Base-by-base conservation (phyloP, 2,888 invertebrate genomes). In the Cosmia trapezina region DNA sequence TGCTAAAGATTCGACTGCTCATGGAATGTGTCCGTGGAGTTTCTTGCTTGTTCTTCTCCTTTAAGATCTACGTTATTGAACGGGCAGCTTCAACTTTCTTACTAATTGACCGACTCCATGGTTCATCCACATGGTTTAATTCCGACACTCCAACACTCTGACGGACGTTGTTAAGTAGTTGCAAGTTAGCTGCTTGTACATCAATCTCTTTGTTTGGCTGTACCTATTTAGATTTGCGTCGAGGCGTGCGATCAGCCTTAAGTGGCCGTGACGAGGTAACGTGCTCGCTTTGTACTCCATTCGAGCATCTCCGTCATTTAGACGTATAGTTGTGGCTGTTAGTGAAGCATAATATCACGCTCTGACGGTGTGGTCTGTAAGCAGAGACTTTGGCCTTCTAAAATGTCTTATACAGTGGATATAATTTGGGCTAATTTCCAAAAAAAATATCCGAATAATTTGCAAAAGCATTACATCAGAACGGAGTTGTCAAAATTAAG, bases 221-320 rank as follows among this genome's bases (percentile, higher is more conserved):
- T 57, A 67, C 68, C 14, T 76, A 76, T 83, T 80, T 77, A 64
- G 85, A 68, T 72, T 75, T 71, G 60, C 59, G 53, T 53, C 63
- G 49, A 74, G 71, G 57, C 73, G 63, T 77, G 61, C 60, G 60
- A 80, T 75, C 67, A 68, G 67, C 47, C 19, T 62, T 77, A 80
- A 80, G 73, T 79, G 70, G 61, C 62, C 59, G 47, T 83, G 73
- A 72, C 72, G 43, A 65, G 49, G 61, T 64, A 70, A 70, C 70
- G 69, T 56, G 73, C 62, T 51, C 69, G 66, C 77, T 83, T 83
- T 80, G 73, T 70, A 51, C 54, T 62, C 62, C 19, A 56, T 68
- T 59, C 59, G 28, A 70, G 62, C 67, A 76, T 62, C 43, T 41
- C 74, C 54, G 54, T 81, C 54, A 79, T 74, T 62, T 60, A 64